Evolutionary conservation across 2,113 vertebrate genomes (phyloP).

Genomic region (Anguilla japonica): DNA sequence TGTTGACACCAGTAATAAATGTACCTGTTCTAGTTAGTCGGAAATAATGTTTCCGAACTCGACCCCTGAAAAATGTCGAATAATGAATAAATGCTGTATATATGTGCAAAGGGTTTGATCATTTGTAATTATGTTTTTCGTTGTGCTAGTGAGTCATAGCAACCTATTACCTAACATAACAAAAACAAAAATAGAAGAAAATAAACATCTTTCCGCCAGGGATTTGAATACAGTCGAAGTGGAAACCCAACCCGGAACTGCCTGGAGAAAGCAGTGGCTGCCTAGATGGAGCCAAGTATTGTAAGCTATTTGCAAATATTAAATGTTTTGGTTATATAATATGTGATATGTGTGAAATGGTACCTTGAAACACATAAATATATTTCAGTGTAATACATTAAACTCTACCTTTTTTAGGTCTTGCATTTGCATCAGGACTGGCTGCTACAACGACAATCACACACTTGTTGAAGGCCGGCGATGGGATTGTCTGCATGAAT

Average conservation of each 20-base stretch:
- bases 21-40: too few species aligned
- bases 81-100: too few species aligned
- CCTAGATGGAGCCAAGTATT: constrained; percentile 87
- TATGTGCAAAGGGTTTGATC: too few species aligned
- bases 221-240: constrained; percentile 85
- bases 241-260: constrained; percentile 90
- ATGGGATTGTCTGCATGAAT: constrained; percentile 83
- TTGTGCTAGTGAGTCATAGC: background rate
- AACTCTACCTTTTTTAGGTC: constrained; percentile 59
- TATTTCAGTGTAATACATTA: constrained; percentile 9
- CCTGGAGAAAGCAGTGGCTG: constrained; percentile 83
- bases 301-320: constrained; percentile 68
- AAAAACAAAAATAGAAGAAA: too few species aligned
- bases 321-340: background rate
- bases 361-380: background rate
- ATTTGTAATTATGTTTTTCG: background rate
- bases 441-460: constrained; percentile 82
- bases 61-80: too few species aligned
- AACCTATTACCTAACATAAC: too few species aligned
- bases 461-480: constrained; percentile 84
- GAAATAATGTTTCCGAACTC: too few species aligned
- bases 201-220: constrained; percentile 59
- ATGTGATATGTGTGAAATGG: background rate
- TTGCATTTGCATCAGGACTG: constrained; percentile 86
- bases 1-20: too few species aligned